phyloP scores from a whole-genome alignment of 2,113 vertebrate species.

The Asarcornis scutulata region DNA sequence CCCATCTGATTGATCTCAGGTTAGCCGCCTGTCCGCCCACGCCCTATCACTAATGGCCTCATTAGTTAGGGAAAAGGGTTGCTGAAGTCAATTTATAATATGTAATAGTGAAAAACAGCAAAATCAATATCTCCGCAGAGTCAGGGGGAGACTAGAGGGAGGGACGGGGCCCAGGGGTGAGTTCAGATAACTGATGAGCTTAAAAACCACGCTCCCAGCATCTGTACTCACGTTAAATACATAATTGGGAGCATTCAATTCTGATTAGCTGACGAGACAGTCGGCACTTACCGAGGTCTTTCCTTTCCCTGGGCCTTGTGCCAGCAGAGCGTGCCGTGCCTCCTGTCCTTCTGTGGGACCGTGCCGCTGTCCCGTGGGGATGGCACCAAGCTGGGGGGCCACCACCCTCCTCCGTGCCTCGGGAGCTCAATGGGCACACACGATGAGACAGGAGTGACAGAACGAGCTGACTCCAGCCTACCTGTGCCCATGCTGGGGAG shows the following conservation, averaged over 20 bases:
- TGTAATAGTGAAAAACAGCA: background rate
- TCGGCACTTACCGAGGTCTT: background rate
- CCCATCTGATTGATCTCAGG: background rate
- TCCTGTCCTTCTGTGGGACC: accelerated
- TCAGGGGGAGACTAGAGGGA: background rate
- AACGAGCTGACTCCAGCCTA: accelerated
- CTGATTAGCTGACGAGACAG: background rate
- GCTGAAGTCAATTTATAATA: slow-evolving; percentile 24
- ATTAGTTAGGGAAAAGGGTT: slow-evolving; percentile 31
- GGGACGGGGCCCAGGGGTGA: background rate
- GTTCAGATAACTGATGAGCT: background rate
- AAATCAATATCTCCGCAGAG: slow-evolving; percentile 2
- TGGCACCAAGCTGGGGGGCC: background rate
- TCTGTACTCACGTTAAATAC: background rate
- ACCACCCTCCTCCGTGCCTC: background rate
- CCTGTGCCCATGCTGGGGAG: background rate
- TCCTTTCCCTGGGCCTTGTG: background rate
- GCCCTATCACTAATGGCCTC: slow-evolving; percentile 29
- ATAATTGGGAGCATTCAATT: background rate
- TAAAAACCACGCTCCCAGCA: background rate
- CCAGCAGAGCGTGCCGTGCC: background rate
- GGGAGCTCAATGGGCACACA: accelerated
- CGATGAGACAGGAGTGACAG: accelerated
- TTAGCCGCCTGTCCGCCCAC: background rate
- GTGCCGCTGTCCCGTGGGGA: accelerated